Evolutionary conservation across 2,888 invertebrate genomes (phyloP).

Genomic region (Abscondita cerata): DNA sequence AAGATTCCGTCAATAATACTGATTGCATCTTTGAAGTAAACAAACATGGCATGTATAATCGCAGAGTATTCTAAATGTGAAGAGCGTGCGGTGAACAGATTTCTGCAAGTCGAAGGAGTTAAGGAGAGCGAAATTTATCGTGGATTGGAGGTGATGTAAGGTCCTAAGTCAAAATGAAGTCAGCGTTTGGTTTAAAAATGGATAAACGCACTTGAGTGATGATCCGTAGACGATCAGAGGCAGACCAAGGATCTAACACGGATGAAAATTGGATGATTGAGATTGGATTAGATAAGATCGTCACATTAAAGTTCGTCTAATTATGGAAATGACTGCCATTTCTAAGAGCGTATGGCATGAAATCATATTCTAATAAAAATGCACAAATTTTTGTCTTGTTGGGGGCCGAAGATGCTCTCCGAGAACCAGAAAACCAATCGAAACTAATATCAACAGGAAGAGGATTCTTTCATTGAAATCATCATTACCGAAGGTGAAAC

Average conservation of each 20-base stretch:
- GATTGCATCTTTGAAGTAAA: too few relatives aligned
- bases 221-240: too few relatives aligned
- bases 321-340: not conserved
- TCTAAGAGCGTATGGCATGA: too few relatives aligned
- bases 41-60: conserved; percentile 13
- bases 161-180: not conserved
- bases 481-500: too few relatives aligned
- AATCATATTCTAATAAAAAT: too few relatives aligned
- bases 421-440: too few relatives aligned
- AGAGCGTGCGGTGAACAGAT: not conserved
- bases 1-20: too few relatives aligned
- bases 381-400: too few relatives aligned
- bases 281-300: not conserved
- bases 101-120: conserved; percentile 17
- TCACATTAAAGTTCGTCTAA: not conserved
- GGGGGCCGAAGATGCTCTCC: too few relatives aligned
- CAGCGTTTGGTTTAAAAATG: not conserved
- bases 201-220: too few relatives aligned
- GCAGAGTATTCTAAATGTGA: conserved; percentile 2
- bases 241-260: not conserved
- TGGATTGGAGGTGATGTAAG: not conserved
- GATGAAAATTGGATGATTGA: not conserved
- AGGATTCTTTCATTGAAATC: too few relatives aligned
- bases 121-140: not conserved
- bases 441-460: too few relatives aligned